phyloP scores from a whole-genome alignment of 2,888 invertebrate genomes.

The Cyrtodaria siliqua region DNA sequence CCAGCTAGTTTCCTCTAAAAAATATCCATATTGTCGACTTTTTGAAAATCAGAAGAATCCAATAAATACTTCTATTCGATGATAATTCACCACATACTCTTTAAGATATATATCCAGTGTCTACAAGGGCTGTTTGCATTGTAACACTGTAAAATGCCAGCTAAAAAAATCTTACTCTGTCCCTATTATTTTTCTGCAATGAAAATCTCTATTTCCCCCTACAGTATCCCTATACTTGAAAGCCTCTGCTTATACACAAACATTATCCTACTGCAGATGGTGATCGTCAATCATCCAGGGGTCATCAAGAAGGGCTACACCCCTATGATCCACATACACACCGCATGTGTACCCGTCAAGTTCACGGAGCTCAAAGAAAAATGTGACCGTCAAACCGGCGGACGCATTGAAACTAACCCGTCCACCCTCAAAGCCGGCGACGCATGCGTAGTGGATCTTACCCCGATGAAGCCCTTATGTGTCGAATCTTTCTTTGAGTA shows the following conservation, averaged over 20 bases:
- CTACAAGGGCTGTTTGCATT: no score
- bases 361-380: conserved; percentile 99
- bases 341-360: conserved; percentile 99
- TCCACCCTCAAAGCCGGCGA: conserved; percentile 98
- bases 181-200: no score
- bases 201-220: no score
- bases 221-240: not conserved
- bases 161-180: no score
- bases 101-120: no score
- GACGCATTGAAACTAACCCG: conserved; percentile 88
- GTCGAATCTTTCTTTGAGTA: conserved; percentile 99
- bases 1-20: no score
- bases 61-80: no score
- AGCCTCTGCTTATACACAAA: conserved; percentile 11
- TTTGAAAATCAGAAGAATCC: no score
- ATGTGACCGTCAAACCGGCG: conserved; percentile 98
- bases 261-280: conserved; percentile 91
- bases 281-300: conserved; percentile 99
- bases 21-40: no score
- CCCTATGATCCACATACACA: conserved; percentile 99
- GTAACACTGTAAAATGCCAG: no score
- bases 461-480: conserved; percentile 98
- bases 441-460: conserved; percentile 96
- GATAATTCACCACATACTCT: no score
- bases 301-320: conserved; percentile 99